Evolutionary conservation across 2,113 vertebrate genomes (phyloP), one percentile per base, ranked within the genome.

Genomic region (Jaculus jaculus): DNA sequence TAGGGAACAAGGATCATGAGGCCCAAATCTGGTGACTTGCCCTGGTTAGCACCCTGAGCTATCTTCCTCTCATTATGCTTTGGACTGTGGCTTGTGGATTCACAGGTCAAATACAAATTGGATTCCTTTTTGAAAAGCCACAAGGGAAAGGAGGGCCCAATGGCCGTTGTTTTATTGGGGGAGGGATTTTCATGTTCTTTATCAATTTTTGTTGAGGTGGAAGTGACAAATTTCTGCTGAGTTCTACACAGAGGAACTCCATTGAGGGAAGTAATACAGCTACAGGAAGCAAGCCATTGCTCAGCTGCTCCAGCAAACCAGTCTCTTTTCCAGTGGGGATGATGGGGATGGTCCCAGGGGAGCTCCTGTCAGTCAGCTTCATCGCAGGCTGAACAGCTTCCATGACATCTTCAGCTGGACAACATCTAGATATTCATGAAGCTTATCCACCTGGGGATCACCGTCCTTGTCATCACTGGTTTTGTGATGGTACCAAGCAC

Each of bases 121-220:
- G 12, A 66, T 88, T 89, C 80, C 26, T 66, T 92, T 68, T 75
- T 83, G 30, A 84, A 93, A 85, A 77, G 12, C 80, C 28, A 34
- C 23, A 72, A 15, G 58, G 24, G 30, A 6, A 68, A 77, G 32
- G 10, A 75, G 32, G 32, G 73, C 1, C 32, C 69, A 66, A 24
- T 71, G 58, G 39, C 3, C 54, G 3, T 15, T 54, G 3, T 54
- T 54, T 54, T 54, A 15, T 12, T 12, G 54, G 54, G 54, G 54
- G 54, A 16, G 54, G 34, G 61, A 42, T 28, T 65, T 82, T 39
- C 79, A 63, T n/a, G 34, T 63, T 8, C 20, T 28, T 30, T 39
- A 82, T 61, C 10, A 30, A 32, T 81, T 82, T 65, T 65, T 42
- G 37, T 65, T 42, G 37, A 30, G 21, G 63, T 6, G 24, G 21